Base-by-base conservation (phyloP, 2,797 vertebrate genomes). In the Epinephelus awoara region DNA sequence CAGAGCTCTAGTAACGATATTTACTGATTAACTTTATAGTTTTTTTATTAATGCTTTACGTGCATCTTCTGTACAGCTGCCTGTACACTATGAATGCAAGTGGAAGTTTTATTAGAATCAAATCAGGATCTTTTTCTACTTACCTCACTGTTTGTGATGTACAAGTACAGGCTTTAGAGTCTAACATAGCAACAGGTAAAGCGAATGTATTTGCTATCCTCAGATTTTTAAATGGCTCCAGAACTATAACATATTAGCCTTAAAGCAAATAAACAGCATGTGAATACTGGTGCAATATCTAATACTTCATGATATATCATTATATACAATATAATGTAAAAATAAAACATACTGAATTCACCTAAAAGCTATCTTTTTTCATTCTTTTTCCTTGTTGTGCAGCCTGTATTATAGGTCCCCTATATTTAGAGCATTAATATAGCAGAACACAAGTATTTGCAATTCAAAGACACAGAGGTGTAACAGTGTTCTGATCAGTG, bases 221-320 rank as follows among this genome's bases (percentile, higher is more conserved):
- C 34, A 18, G 18, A 2, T 57, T 13, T 49, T 38, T 38, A 19
- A 18, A n/a, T n/a, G 10, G 10, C 27, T 3, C 8, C 55, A 34
- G 27, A n/a, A 10, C 19, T 59, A 59, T 21, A 34, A 40, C 57
- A 23, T 54, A 27, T 54, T 8, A 54, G n/a, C 51, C n/a, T 25
- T 25, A 40, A 40, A 40, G 14, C 34, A 67, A 67, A 67, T 25
- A 3, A 67, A 67, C 49, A 52, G 14, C n/a, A 38, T 51, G 47
- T 13, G 14, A 38, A 4, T 12, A 12, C 8, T 12, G n/a, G 49
- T 49, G 19, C 14, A 11, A 34, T 47, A 57, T 12, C 34, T 42
- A 42, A 42, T 42, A 11, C 11, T 3, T 42, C 9, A 42, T 42
- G 11, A 10, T 42, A 12, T 12, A 12, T 3, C 11, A 42, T 42